These are phyloP conservation scores for Synergus itoensis DNA, from an alignment of 2,888 invertebrate genomes.

Conservation along the genomic window DNA sequence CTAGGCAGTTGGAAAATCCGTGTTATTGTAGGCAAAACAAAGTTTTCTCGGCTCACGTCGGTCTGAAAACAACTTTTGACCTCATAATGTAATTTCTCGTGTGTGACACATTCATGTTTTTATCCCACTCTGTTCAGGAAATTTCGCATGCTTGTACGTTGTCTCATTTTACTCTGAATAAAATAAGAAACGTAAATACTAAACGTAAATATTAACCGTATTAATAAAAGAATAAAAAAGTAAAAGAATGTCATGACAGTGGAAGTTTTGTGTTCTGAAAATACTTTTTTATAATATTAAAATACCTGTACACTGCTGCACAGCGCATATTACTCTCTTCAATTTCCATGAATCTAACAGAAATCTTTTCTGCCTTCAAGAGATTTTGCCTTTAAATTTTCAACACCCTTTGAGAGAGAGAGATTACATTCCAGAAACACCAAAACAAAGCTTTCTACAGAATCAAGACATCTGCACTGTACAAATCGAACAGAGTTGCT, in stretches of 20 bases:
- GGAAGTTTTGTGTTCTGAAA: neutral
- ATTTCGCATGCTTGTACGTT: neutral
- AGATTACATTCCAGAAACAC: neutral
- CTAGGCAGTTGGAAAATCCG: constrained; percentile 50
- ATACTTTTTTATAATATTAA: no score
- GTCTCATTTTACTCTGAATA: neutral
- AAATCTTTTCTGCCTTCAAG: neutral
- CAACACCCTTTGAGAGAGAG: neutral
- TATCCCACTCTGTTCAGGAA: neutral
- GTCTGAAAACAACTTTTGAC: neutral
- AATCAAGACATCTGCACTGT: neutral
- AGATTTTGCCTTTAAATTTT: neutral
- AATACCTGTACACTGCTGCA: no score
- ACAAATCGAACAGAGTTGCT: neutral
- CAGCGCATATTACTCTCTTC: no score
- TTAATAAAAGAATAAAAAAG: neutral
- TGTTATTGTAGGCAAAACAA: constrained; percentile 44
- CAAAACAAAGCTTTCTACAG: neutral
- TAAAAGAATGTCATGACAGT: neutral
- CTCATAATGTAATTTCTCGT: neutral
- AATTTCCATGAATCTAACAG: neutral
- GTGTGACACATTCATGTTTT: neutral
- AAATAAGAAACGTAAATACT: neutral
- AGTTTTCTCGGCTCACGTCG: neutral
- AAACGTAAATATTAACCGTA: neutral